A percentile compares a stretch with the other conserved stretches of the same genome.
Evolutionary conservation across 1,140 invertebrate species (phyloP).

Genomic region (Cheumatopsyche charites): DNA sequence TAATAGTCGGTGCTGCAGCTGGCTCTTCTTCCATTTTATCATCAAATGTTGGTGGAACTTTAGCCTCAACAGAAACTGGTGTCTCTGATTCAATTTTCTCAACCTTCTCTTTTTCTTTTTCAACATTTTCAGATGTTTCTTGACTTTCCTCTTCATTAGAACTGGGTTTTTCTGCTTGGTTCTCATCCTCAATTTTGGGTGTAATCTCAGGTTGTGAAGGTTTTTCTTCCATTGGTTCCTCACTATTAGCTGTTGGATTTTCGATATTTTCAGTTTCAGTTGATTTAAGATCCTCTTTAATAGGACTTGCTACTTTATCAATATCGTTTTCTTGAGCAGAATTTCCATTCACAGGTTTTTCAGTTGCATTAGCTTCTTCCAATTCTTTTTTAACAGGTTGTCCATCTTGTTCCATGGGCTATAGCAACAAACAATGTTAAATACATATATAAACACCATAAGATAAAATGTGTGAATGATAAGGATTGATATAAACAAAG

Average conservation of each 20-base stretch:
- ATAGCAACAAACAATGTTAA: constrained; percentile 29
- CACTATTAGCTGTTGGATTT: neutral
- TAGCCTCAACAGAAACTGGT: neutral
- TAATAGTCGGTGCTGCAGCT: constrained; percentile 20
- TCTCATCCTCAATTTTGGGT: constrained; percentile 1
- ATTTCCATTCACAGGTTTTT: constrained; percentile 53
- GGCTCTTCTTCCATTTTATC: constrained; percentile 42
- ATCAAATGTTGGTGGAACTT: constrained; percentile 10
- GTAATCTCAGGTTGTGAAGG: neutral
- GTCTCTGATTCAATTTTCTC: constrained; percentile 19
- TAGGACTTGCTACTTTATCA: neutral
- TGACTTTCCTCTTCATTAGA: constrained; percentile 53
- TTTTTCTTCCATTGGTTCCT: constrained; percentile 30
- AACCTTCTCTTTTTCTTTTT: constrained; percentile 32
- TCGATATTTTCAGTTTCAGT: constrained; percentile 15
- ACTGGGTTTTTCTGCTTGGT: constrained; percentile 48
- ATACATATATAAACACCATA: neutral
- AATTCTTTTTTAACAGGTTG: constrained; percentile 46
- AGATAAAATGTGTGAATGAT: too few relatives aligned
- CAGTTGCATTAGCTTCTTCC: constrained; percentile 36
- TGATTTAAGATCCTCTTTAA: neutral
- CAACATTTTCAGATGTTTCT: constrained; percentile 52
- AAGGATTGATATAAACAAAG: too few relatives aligned
- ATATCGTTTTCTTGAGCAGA: constrained; percentile 9
- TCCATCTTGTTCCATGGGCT: constrained; percentile 48